Conservation (phyloP, 2,888 invertebrate species). For the Tineola bisselliella region DNA sequence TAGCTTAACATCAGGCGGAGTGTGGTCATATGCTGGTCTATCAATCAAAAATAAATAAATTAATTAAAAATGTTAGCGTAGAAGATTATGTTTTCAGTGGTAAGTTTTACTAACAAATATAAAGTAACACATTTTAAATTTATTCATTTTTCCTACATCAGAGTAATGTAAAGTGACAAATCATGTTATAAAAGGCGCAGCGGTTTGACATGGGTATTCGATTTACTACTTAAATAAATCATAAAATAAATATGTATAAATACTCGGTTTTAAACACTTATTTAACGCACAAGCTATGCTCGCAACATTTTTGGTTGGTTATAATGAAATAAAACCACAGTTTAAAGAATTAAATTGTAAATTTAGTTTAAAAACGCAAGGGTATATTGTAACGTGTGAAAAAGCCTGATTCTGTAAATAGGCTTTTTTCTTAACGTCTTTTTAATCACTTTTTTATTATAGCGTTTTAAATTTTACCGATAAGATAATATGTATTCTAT, state of each 20-base stretch:
- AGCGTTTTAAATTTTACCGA: no score
- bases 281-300: neutral
- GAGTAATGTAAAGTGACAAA: constrained; percentile 2
- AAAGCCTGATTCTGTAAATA: neutral
- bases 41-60: no score
- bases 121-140: neutral
- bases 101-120: no score
- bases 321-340: neutral
- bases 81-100: no score
- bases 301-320: neutral
- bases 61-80: no score
- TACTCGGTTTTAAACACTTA: neutral
- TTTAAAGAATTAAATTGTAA: neutral
- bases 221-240: neutral
- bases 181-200: neutral
- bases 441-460: neutral
- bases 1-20: no score
- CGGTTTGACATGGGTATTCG: neutral
- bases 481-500: no score
- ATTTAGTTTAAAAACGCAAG: neutral
- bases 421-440: neutral
- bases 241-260: neutral
- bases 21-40: no score
- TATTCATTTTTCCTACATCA: neutral
- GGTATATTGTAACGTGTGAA: neutral